Conservation (phyloP, 2,113 vertebrate species). For the Mormoops blainvillei region DNA sequence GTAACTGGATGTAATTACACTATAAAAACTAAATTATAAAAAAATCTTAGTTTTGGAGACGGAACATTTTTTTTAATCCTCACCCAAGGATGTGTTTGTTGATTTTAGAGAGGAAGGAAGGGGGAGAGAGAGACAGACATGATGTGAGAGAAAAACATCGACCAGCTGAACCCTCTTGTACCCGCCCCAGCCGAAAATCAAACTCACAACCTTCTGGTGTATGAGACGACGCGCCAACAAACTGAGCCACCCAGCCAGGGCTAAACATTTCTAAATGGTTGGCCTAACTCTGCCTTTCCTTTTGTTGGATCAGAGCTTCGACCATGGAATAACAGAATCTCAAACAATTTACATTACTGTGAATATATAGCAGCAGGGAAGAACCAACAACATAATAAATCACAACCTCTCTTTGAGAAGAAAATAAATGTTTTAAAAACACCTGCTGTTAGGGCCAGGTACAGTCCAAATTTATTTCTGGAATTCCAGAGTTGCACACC, state of each 20-base stretch:
- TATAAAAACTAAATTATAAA: not conserved
- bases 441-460: not conserved
- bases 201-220: too few relatives aligned
- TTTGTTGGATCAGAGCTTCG: not conserved
- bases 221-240: too few relatives aligned
- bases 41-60: not conserved
- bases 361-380: not conserved
- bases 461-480: slow-evolving; percentile 26
- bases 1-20: not conserved
- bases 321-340: not conserved
- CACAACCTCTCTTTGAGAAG: not conserved
- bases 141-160: too few relatives aligned
- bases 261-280: not conserved
- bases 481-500: slow-evolving; percentile 45
- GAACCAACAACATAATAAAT: not conserved
- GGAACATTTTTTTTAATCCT: not conserved
- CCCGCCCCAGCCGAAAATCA: too few relatives aligned
- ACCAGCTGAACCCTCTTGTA: too few relatives aligned
- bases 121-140: too few relatives aligned
- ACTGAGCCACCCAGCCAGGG: too few relatives aligned
- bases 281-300: not conserved
- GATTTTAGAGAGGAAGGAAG: too few relatives aligned
- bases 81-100: too few relatives aligned
- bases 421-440: not conserved
- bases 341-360: slow-evolving; percentile 14